These are phyloP conservation scores for Orchesellides sinensis DNA, from an alignment of 2,888 invertebrate species.

Conservation along the genomic window DNA sequence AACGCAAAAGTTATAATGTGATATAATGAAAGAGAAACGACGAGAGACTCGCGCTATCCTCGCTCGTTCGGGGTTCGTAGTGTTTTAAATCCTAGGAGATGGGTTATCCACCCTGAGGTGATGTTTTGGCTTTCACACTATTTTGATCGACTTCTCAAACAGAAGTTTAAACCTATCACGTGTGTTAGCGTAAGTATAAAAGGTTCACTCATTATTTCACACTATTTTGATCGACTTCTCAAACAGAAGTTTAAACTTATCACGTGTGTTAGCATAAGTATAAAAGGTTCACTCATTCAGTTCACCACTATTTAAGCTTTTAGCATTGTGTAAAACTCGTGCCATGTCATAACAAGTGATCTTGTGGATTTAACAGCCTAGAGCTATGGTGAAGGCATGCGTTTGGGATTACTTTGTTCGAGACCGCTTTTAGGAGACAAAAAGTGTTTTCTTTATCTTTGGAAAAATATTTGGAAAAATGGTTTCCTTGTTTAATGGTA, in stretches of 20 bases:
- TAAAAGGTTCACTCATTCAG: background rate
- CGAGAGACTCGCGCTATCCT: background rate
- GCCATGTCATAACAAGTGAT: background rate
- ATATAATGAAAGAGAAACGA: background rate
- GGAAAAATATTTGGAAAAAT: slow-evolving; percentile 5
- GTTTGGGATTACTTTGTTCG: background rate
- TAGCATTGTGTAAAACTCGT: background rate
- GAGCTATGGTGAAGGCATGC: too few relatives aligned
- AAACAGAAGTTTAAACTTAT: too few relatives aligned
- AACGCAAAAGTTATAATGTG: too few relatives aligned
- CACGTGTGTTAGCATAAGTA: too few relatives aligned
- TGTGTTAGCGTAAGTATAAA: slow-evolving; percentile 8
- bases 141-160: slow-evolving; percentile 21
- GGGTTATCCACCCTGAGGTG: slow-evolving; percentile 34
- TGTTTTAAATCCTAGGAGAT: slow-evolving; percentile 8
- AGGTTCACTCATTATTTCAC: background rate
- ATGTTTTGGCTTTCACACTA: slow-evolving; percentile 50
- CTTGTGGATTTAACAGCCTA: background rate
- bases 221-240: slow-evolving; percentile 3
- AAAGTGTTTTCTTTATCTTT: background rate
- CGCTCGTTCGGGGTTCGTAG: background rate
- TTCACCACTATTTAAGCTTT: background rate
- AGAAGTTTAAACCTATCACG: too few relatives aligned
- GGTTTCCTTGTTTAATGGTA: too few relatives aligned
- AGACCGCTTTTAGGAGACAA: background rate